Evolutionary conservation across 1,140 invertebrate species (phyloP), one percentile per base, ranked within the genome.

Genomic region (Luehdorfia chinensis): DNA sequence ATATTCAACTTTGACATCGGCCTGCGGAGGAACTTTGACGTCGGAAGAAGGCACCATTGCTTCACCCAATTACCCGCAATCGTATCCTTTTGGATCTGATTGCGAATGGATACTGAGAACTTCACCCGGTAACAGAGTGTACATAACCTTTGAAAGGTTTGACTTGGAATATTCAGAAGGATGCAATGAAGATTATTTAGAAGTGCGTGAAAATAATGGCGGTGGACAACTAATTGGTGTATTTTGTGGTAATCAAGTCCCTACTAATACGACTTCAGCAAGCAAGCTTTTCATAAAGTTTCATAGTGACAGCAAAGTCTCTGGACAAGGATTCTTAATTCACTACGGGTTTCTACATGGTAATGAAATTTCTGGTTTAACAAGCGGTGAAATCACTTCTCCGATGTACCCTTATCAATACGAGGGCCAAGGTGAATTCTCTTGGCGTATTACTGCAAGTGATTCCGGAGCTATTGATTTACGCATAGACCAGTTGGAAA

Each of bases 151-250:
- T 61, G 77, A 88, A 43, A 76, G 84, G 2, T 93, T 97, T 68
- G 89, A 94, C 55, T 58, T 97, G 45, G 90, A 92, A 55, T 65
- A 85, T 2, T 94, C 92, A 28, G 91, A 93, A 1, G 89, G 90
- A 62, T 97, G 96, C 65, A 94, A 96, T 68, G 86, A 89, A 16
- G 95, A 97, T 78, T 97, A 94, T 77, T 59, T 97, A 5, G 96
- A 97, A 88, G 81, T 97, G 45, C 90, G 95, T 11, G 90, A 93
- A 81, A 66, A 84, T 0, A 74, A 88, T 66, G 84, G 87, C 0
- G 71, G 75, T 16, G 95, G 95, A 1, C 73, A 71, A 12, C 56
- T 97, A n/a, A 57, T 94, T 18, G 89, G 70, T 1, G 84, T 92
- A 3, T 95, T 88, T 66, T 97, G 95, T 83, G 94, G 94, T 0